These are phyloP conservation scores for Monopis laevigella DNA, from an alignment of 2,888 invertebrate species.

Conservation along the genomic window DNA sequence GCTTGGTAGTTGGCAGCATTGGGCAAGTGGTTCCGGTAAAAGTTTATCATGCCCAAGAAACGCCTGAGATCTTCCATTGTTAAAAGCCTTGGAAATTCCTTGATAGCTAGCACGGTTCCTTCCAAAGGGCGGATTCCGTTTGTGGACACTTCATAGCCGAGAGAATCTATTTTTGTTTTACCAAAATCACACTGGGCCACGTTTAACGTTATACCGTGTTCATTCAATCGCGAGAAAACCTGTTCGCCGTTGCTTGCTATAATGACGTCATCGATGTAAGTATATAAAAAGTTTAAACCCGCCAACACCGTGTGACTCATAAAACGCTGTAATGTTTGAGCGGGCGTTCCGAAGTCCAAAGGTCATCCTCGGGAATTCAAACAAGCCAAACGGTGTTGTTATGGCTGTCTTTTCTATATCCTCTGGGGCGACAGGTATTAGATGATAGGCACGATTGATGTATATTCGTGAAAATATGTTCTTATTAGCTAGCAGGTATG, in stretches of 20 bases:
- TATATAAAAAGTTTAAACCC: slow-evolving; percentile 14
- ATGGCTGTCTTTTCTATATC: slow-evolving; percentile 34
- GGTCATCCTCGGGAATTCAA: slow-evolving; percentile 28
- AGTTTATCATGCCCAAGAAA: slow-evolving; percentile 31
- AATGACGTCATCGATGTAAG: slow-evolving; percentile 15
- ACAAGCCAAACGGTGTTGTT: slow-evolving; percentile 28
- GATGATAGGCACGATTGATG: slow-evolving; percentile 14
- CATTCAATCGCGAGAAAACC: slow-evolving; percentile 10
- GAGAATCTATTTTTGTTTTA: slow-evolving; percentile 16
- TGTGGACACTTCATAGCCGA: slow-evolving; percentile 19
- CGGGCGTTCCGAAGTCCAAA: slow-evolving; percentile 30
- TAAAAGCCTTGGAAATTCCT: slow-evolving; percentile 15
- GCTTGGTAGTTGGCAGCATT: slow-evolving; percentile 25
- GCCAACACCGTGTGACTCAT: slow-evolving; percentile 21
- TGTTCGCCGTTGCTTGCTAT: slow-evolving; percentile 4
- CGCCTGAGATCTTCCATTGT: slow-evolving; percentile 18
- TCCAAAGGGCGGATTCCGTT: slow-evolving; percentile 17
- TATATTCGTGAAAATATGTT: slow-evolving; percentile 27
- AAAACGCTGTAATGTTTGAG: slow-evolving; percentile 29
- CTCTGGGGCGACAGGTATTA: slow-evolving; percentile 4
- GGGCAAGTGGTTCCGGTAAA: slow-evolving; percentile 28
- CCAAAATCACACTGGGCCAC: slow-evolving; percentile 17
- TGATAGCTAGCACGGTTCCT: slow-evolving; percentile 19
- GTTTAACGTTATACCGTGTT: slow-evolving; percentile 16
- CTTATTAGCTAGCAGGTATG: slow-evolving; percentile 11